Evolutionary conservation across 2,113 vertebrate species (phyloP).

Genomic region (Upupa epops): DNA sequence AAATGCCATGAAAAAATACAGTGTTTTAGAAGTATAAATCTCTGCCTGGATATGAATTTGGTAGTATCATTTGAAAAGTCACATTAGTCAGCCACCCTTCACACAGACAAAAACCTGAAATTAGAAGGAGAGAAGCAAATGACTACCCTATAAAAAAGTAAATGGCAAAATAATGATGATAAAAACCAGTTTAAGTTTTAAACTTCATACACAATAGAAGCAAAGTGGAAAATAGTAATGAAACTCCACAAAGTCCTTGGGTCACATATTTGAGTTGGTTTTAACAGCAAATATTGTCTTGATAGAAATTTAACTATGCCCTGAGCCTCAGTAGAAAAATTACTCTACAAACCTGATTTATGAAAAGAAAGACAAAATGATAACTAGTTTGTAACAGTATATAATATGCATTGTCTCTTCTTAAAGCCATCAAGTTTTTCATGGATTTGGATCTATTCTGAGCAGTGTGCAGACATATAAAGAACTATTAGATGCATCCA

Average conservation of each 20-base stretch:
- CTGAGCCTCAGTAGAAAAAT: background rate
- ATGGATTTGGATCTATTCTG: background rate
- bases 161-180: background rate
- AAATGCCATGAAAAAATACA: background rate
- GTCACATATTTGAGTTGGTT: background rate
- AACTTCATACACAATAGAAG: background rate
- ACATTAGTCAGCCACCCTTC: background rate
- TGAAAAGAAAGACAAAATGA: background rate
- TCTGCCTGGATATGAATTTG: background rate
- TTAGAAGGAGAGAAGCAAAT: background rate
- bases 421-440: background rate
- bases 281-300: background rate
- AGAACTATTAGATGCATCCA: background rate
- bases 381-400: background rate
- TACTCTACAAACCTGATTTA: background rate
- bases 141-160: background rate
- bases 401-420: background rate
- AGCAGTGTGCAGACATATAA: background rate
- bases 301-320: background rate
- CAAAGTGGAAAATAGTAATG: background rate
- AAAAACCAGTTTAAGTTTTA: background rate
- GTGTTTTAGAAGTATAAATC: background rate
- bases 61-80: background rate
- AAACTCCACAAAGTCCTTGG: background rate
- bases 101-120: fast-evolving